A percentile compares a stretch with the other conserved stretches of the same genome.
Conservation (phyloP, 2,888 invertebrate species). For the Eubasilissa splendida region DNA sequence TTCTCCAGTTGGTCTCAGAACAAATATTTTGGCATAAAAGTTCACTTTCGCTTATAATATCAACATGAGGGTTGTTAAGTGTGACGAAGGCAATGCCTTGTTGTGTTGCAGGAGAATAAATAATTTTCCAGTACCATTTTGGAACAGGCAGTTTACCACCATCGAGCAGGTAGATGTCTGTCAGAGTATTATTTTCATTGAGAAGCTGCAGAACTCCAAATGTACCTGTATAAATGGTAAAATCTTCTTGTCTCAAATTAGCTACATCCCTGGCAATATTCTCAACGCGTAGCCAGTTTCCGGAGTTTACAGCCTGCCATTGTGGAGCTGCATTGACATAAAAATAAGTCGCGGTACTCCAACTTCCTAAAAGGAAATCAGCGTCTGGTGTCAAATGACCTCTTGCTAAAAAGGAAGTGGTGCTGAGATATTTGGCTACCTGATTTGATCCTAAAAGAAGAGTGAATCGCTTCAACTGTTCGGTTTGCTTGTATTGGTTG, state of each 20-base stretch:
- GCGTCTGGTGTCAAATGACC: conserved; percentile 70
- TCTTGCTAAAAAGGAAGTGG: conserved; percentile 63
- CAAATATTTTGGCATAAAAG: conserved; percentile 65
- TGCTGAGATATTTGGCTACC: conserved; percentile 62
- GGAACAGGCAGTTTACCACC: conserved; percentile 64
- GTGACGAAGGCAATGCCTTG: conserved; percentile 66
- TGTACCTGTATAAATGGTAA: conserved; percentile 66
- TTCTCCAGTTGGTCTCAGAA: conserved; percentile 62
- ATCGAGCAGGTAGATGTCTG: conserved; percentile 64
- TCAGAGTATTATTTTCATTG: conserved; percentile 61
- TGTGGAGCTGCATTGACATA: conserved; percentile 69
- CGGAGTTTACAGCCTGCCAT: conserved; percentile 68
- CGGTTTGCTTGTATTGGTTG: conserved; percentile 46
- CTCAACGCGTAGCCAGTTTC: conserved; percentile 68
- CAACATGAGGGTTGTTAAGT: conserved; percentile 67
- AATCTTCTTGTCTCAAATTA: conserved; percentile 60
- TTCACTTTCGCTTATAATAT: conserved; percentile 55
- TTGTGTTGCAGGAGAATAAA: conserved; percentile 63
- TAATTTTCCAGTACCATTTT: conserved; percentile 67
- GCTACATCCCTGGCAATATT: conserved; percentile 63
- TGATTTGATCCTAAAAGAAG: conserved; percentile 61
- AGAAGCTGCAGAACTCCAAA: conserved; percentile 64
- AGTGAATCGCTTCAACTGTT: conserved; percentile 61
- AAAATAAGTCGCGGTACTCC: conserved; percentile 67
- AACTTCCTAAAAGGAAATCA: conserved; percentile 66